Evolutionary conservation across 2,113 vertebrate genomes (phyloP).

Genomic region (Hippocampus comes): DNA sequence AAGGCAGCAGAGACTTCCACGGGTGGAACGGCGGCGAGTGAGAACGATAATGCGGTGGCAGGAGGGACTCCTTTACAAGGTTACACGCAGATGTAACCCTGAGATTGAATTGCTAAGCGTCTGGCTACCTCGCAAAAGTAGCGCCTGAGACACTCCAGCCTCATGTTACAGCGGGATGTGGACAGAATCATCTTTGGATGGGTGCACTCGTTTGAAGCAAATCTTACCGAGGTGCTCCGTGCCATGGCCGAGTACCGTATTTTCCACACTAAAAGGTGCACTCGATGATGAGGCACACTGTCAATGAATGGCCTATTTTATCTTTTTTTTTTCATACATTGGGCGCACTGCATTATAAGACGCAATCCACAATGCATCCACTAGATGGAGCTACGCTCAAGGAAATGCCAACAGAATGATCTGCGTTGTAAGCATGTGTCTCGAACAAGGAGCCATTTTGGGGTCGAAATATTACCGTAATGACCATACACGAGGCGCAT

Average conservation of each 20-base stretch:
- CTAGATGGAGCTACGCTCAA: too few relatives aligned
- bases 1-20: slow-evolving; percentile 57
- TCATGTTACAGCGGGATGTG: slow-evolving; percentile 61
- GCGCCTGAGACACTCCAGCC: slow-evolving; percentile 52
- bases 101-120: slow-evolving; percentile 61
- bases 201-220: background rate
- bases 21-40: slow-evolving; percentile 53
- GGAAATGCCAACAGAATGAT: too few relatives aligned
- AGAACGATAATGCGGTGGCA: slow-evolving; percentile 69
- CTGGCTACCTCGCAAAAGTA: slow-evolving; percentile 56
- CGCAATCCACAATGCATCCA: too few relatives aligned
- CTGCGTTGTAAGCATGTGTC: too few relatives aligned
- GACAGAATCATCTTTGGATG: slow-evolving; percentile 47
- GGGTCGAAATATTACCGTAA: too few relatives aligned
- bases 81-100: slow-evolving; percentile 59
- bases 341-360: too few relatives aligned
- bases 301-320: too few relatives aligned
- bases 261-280: too few relatives aligned
- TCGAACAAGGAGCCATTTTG: too few relatives aligned
- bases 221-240: background rate
- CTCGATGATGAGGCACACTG: too few relatives aligned
- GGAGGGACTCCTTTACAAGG: slow-evolving; percentile 62
- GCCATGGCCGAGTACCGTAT: background rate
- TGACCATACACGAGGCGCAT: too few relatives aligned
- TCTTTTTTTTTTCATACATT: too few relatives aligned